phyloP scores from a whole-genome alignment of 2,113 vertebrate genomes.

The Mormoops blainvillei region DNA sequence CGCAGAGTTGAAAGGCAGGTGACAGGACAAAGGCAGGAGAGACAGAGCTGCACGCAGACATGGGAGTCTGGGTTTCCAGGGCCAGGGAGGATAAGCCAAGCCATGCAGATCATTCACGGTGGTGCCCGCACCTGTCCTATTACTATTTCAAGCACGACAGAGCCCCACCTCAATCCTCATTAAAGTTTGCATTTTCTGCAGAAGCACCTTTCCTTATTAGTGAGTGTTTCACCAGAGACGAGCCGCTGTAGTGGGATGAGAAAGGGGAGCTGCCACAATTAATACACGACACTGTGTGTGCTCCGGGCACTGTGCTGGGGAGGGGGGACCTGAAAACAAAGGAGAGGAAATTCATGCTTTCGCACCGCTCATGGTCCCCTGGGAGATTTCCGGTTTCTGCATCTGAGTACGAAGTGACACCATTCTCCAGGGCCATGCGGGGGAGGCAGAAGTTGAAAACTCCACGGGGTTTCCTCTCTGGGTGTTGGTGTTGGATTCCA shows the following conservation, averaged over 20 bases:
- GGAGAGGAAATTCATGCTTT: neutral
- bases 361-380: neutral
- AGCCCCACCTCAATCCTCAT: neutral
- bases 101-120: neutral
- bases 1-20: neutral
- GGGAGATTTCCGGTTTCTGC: neutral
- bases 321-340: neutral
- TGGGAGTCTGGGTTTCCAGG: neutral
- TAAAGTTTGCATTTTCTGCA: neutral
- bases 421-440: neutral
- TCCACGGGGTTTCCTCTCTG: neutral
- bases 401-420: neutral
- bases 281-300: neutral
- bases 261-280: neutral
- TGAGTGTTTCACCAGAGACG: no score
- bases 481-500: neutral
- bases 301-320: neutral
- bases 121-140: neutral
- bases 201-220: neutral
- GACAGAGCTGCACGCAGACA: neutral
- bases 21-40: neutral
- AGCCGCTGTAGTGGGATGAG: neutral
- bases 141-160: neutral
- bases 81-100: rapidly evolving
- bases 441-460: neutral